Evolutionary conservation across 2,797 vertebrate species (phyloP).

Genomic region (Rhincodon typus): DNA sequence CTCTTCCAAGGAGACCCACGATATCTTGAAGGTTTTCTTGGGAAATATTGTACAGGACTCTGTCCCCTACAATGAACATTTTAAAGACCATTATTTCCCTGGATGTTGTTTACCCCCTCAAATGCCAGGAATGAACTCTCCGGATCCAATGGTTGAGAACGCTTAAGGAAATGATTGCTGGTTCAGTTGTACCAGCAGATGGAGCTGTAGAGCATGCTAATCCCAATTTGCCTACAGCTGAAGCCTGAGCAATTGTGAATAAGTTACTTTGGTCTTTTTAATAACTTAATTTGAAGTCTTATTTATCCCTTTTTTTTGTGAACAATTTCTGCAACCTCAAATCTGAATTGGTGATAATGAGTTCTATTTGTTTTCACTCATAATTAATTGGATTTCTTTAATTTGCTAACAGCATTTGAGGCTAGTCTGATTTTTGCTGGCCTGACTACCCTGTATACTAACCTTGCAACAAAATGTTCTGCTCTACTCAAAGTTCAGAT

Average conservation of each 20-base stretch:
- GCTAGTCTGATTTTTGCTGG: neutral
- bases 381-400: neutral
- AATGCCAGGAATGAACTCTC: too few species aligned
- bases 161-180: neutral
- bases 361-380: neutral
- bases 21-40: too few species aligned
- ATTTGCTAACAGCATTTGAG: neutral
- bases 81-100: too few species aligned
- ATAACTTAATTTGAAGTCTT: neutral
- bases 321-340: neutral
- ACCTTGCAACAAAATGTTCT: neutral
- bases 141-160: too few species aligned
- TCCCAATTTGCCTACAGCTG: neutral
- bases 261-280: neutral
- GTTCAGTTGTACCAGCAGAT: neutral
- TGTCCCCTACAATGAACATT: too few species aligned
- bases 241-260: neutral
- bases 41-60: too few species aligned
- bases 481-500: neutral
- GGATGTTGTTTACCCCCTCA: too few species aligned
- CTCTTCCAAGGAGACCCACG: too few species aligned
- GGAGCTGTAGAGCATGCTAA: neutral
- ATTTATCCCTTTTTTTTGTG: neutral
- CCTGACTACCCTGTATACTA: too few species aligned
- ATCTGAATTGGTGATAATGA: neutral